These are phyloP conservation scores for Amphipoea oculea DNA, from an alignment of 2,888 invertebrate genomes.

Conservation along the genomic window DNA sequence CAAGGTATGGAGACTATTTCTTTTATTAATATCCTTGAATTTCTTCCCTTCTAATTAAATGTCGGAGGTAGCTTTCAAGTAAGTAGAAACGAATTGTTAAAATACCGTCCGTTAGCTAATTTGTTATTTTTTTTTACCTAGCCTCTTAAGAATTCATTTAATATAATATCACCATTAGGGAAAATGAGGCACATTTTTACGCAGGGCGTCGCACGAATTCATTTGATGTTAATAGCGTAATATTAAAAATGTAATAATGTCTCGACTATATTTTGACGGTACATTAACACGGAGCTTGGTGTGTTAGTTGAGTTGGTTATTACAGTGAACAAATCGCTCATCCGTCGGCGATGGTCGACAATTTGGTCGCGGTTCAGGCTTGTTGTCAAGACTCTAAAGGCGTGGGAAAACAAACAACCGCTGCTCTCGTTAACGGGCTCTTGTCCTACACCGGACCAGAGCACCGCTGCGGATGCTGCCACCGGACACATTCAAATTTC, in stretches of 20 bases:
- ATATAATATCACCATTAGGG: slow-evolving; percentile 56
- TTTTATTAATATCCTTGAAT: slow-evolving; percentile 24
- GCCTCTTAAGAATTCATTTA: slow-evolving; percentile 42
- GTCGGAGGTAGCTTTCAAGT: slow-evolving; percentile 29
- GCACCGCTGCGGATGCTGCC: slow-evolving; percentile 71
- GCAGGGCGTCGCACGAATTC: slow-evolving; percentile 43
- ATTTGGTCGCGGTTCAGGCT: slow-evolving; percentile 75
- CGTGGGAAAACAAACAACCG: slow-evolving; percentile 87
- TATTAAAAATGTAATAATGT: slow-evolving; percentile 53
- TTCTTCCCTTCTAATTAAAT: slow-evolving; percentile 31
- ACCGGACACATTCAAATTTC: slow-evolving; percentile 66
- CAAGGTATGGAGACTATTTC: slow-evolving; percentile 59
- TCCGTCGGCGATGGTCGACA: slow-evolving; percentile 70
- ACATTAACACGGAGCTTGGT: slow-evolving; percentile 16
- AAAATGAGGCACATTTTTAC: slow-evolving; percentile 56
- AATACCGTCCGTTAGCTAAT: slow-evolving; percentile 37
- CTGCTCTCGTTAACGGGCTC: slow-evolving; percentile 82
- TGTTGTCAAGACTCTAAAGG: slow-evolving; percentile 77
- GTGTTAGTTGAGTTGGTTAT: slow-evolving; percentile 38
- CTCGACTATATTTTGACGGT: slow-evolving; percentile 31
- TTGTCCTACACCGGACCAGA: slow-evolving; percentile 74
- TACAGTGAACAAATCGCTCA: slow-evolving; percentile 71
- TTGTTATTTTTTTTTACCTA: slow-evolving; percentile 52
- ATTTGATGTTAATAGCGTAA: slow-evolving; percentile 41
- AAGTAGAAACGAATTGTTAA: slow-evolving; percentile 41